Evolutionary conservation across 2,888 invertebrate species (phyloP), one percentile per base, ranked within the genome.

Genomic region (Timema cristinae): DNA sequence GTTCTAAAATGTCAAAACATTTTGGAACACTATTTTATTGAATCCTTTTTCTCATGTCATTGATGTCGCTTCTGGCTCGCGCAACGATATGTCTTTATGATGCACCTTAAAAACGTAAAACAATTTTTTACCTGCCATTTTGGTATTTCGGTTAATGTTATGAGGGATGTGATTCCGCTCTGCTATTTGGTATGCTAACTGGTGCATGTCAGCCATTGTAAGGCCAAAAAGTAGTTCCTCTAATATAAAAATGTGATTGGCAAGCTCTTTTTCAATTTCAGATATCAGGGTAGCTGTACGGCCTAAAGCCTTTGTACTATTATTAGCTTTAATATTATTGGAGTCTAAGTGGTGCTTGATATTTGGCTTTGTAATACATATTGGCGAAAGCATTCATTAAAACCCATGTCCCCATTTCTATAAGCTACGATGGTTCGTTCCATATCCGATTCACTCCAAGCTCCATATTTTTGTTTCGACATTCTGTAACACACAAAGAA

Each of bases 401-500:
- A 59, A 8, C 8, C 56, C 5, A 2, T 13, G 56, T 56, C 10
- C 7, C 7, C 56, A 56, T 56, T 56, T 56, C 56, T 56, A 16
- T 56, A 56, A 8, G 56, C n/a, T 56, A 7, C 56, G 15, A 56
- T 1, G 7, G 56, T 16, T 16, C 56, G 8, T 56, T 16, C 56
- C 59, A 59, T 59, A n/a, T 59, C 8, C 32, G 59, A 59, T 59
- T 59, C 59, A 59, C 59, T 59, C 59, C 59, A n/a, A n/a, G 59
- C 59, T 8, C 0, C 59, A 59, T 59, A 1, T 59, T 59, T 59
- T n/a, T 1, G 8, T 59, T 59, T 59, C 59, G n/a, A 2, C 59
- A 59, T 59, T 59, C n/a, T 59, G 59, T 59, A 59, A 59, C 59
- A 59, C 59, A 59, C n/a, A 59, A 59, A 8, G 8, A 0, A n/a